Conservation (phyloP, 2,888 invertebrate species). For the Sphaerophoria rueppellii region DNA sequence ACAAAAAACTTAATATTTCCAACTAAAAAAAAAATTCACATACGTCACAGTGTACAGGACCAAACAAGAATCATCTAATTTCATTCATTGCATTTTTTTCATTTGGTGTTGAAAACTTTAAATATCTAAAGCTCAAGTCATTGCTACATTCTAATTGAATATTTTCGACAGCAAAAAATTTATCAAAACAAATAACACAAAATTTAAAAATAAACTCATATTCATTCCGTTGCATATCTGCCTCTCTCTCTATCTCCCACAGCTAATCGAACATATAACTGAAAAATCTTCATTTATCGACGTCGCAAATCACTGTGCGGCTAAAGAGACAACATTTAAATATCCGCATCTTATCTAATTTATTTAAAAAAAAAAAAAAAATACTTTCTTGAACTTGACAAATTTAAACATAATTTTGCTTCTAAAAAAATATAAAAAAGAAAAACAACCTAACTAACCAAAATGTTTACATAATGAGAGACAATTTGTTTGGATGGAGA, state of each 20-base stretch:
- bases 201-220: slow-evolving; percentile 32
- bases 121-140: background rate
- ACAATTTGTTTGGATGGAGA: background rate
- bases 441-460: background rate
- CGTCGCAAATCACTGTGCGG: slow-evolving; percentile 52
- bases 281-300: slow-evolving; percentile 19
- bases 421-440: background rate
- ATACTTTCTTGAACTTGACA: slow-evolving; percentile 55
- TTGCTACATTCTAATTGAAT: slow-evolving; percentile 25
- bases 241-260: slow-evolving; percentile 3
- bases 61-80: too few species aligned
- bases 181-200: slow-evolving; percentile 19
- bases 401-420: slow-evolving; percentile 15
- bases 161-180: background rate
- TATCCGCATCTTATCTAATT: slow-evolving; percentile 21
- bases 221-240: background rate
- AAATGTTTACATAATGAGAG: slow-evolving; percentile 37
- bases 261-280: background rate
- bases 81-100: background rate
- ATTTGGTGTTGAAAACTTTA: too few species aligned
- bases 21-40: too few species aligned
- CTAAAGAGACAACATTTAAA: slow-evolving; percentile 21
- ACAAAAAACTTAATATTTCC: too few species aligned
- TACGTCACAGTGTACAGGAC: too few species aligned
- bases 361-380: slow-evolving; percentile 11